Conservation (phyloP, 2,113 vertebrate species). For the Polypterus senegalus region DNA sequence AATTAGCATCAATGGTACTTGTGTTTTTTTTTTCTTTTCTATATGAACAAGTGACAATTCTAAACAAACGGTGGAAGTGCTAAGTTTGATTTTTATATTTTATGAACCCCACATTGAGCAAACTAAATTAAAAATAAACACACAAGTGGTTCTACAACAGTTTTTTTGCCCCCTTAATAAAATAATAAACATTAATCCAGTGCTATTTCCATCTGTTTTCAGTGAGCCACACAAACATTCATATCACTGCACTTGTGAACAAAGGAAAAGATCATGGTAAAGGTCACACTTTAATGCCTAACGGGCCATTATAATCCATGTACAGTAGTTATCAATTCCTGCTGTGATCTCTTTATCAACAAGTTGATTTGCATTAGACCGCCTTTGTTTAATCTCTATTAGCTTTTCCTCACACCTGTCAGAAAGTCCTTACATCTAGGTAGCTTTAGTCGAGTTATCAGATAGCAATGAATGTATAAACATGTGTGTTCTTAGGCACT, state of each 20-base stretch:
- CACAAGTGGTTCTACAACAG: too few species aligned
- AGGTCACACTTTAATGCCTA: conserved; percentile 68
- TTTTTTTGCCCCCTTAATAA: too few species aligned
- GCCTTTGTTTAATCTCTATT: conserved; percentile 71
- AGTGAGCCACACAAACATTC: too few species aligned
- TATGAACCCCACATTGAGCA: too few species aligned
- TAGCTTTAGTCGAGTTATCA: conserved; percentile 66
- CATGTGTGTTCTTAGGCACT: neutral
- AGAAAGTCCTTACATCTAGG: conserved; percentile 61
- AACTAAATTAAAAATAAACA: too few species aligned
- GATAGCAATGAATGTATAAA: conserved; percentile 60
- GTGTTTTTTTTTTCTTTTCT: too few species aligned
- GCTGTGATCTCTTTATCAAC: conserved; percentile 62
- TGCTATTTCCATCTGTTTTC: too few species aligned
- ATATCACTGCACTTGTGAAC: conserved; percentile 12
- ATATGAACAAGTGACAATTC: too few species aligned
- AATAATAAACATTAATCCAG: too few species aligned
- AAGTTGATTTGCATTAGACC: conserved; percentile 71
- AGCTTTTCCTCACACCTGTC: conserved; percentile 71
- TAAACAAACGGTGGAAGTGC: too few species aligned
- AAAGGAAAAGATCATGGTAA: conserved; percentile 57
- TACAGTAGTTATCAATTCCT: conserved; percentile 67
- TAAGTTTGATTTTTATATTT: too few species aligned
- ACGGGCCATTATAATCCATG: conserved; percentile 48
- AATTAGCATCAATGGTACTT: too few species aligned